Evolutionary conservation across 1,140 invertebrate species (phyloP).

Genomic region (honey bee (Apis mellifera)): DNA sequence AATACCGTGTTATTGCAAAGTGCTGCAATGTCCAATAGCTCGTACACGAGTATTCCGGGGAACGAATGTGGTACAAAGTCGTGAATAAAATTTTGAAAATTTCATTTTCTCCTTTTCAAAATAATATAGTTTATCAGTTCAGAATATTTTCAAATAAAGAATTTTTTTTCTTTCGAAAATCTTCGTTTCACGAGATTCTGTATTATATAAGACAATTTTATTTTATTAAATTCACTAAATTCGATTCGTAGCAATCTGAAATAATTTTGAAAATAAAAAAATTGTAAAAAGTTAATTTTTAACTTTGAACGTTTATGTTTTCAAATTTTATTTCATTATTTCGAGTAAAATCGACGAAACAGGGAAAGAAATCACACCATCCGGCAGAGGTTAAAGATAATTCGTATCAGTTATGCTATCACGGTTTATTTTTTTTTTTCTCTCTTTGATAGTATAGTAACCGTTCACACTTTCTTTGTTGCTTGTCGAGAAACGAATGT

Average conservation of each 20-base stretch:
- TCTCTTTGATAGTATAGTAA: not conserved
- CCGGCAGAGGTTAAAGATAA: slow-evolving; percentile 37
- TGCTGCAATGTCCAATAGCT: not conserved
- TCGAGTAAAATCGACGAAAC: not conserved
- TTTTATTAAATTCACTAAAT: not conserved
- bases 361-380: not conserved
- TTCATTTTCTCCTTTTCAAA: not conserved
- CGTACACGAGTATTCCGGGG: not conserved
- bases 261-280: not conserved
- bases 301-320: too few relatives aligned
- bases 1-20: not conserved
- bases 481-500: not conserved
- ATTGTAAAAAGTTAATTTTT: too few relatives aligned
- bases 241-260: not conserved
- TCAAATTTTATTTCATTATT: not conserved
- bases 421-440: not conserved
- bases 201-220: not conserved
- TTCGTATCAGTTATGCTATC: slow-evolving; percentile 10
- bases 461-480: not conserved
- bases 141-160: not conserved
- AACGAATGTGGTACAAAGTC: not conserved
- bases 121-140: not conserved
- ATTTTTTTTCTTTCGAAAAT: not conserved
- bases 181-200: not conserved
- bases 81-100: not conserved